These are phyloP conservation scores for Tachysurus vachellii DNA, from an alignment of 2,113 vertebrate genomes.

Conservation along the genomic window DNA sequence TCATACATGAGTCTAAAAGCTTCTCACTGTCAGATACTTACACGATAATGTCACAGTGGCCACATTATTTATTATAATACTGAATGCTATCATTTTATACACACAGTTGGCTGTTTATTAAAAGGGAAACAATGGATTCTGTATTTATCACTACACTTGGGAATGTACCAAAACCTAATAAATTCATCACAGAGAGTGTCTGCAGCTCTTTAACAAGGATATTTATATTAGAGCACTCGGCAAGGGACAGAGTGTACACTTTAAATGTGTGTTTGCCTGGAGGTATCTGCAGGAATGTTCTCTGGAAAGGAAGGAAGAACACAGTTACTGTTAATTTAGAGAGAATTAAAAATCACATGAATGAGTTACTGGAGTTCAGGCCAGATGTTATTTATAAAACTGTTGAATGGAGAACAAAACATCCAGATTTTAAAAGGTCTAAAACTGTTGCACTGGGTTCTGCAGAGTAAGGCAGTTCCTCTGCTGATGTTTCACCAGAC, in stretches of 20 bases:
- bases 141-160: background rate
- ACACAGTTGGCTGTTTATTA: background rate
- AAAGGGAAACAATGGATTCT: background rate
- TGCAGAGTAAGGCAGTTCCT: conserved; percentile 42
- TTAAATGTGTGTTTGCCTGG: background rate
- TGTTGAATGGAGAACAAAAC: background rate
- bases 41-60: background rate
- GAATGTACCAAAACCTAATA: background rate
- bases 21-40: background rate
- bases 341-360: background rate
- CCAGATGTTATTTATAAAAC: background rate
- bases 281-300: background rate
- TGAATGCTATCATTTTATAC: background rate
- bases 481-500: conserved; percentile 53
- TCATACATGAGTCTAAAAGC: background rate
- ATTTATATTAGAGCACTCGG: background rate
- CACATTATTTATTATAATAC: background rate
- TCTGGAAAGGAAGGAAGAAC: background rate
- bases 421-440: background rate
- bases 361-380: background rate
- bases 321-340: background rate
- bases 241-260: background rate
- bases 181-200: no score
- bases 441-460: conserved; percentile 31
- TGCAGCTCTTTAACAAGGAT: background rate